Percentiles rank a stretch among this genome's conserved stretches.
phyloP scores from a whole-genome alignment of 2,797 vertebrate species.

The Pipistrellus pygmaeus region DNA sequence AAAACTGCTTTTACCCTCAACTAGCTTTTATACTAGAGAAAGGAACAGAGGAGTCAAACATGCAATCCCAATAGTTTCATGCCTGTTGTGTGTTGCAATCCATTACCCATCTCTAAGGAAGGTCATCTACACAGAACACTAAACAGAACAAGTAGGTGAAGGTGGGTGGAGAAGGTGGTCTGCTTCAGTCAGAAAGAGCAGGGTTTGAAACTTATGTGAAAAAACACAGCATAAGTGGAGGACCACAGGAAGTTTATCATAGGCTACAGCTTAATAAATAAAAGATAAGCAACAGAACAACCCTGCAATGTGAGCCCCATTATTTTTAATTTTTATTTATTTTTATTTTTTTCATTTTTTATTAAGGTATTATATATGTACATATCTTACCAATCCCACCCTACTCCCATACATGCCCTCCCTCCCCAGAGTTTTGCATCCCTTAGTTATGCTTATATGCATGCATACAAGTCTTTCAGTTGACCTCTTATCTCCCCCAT shows the following conservation, averaged over 20 bases:
- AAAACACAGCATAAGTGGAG: neutral
- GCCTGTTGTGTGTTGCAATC: rapidly evolving
- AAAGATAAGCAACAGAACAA: neutral
- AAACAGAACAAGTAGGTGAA: neutral
- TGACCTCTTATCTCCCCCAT: too few relatives aligned
- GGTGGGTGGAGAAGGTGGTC: too few relatives aligned
- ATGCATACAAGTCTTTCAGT: too few relatives aligned
- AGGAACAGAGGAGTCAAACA: neutral
- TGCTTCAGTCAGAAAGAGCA: neutral
- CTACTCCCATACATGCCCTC: too few relatives aligned
- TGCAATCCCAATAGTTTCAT: rapidly evolving
- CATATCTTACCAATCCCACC: too few relatives aligned
- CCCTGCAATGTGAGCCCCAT: neutral
- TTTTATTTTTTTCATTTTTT: too few relatives aligned
- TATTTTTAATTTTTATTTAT: too few relatives aligned
- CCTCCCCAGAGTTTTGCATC: too few relatives aligned
- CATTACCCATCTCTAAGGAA: neutral
- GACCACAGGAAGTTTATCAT: rapidly evolving
- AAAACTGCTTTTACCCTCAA: neutral
- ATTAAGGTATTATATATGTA: too few relatives aligned
- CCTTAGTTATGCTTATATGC: too few relatives aligned
- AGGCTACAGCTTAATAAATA: neutral
- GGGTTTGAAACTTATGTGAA: neutral
- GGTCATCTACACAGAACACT: neutral
- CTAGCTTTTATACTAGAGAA: neutral